These are phyloP conservation scores for Oryzias melastigma DNA, from an alignment of 2,113 vertebrate species.

Conservation along the genomic window DNA sequence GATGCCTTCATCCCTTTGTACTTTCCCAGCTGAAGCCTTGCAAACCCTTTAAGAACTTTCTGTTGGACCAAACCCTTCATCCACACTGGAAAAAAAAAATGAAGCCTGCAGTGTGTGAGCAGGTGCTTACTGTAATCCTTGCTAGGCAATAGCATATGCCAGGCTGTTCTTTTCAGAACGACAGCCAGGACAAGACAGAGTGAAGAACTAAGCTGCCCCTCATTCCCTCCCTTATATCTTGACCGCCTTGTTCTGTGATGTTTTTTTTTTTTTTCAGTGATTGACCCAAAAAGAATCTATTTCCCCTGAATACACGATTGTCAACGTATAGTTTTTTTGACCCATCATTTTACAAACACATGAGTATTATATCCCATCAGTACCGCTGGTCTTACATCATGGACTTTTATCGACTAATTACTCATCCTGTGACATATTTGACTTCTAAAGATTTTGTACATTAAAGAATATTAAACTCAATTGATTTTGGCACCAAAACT, in stretches of 20 bases:
- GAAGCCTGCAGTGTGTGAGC: conserved; percentile 39
- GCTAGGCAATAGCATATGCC: conserved; percentile 63
- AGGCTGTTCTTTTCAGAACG: conserved; percentile 52
- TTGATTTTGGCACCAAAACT: too few relatives aligned
- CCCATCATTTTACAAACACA: too few relatives aligned
- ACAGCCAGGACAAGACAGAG: conserved; percentile 51
- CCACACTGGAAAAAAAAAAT: conserved; percentile 22
- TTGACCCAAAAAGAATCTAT: conserved; percentile 48
- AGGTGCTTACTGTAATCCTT: conserved; percentile 69
- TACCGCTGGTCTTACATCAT: too few relatives aligned
- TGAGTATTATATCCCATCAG: too few relatives aligned
- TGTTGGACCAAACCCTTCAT: conserved; percentile 19
- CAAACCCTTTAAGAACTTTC: conserved; percentile 8
- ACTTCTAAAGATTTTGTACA: too few relatives aligned
- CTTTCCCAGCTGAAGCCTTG: background rate
- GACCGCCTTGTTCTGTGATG: conserved; percentile 37
- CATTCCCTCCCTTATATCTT: conserved; percentile 11
- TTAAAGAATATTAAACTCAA: too few relatives aligned
- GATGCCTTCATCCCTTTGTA: background rate
- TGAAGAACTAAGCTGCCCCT: conserved; percentile 47
- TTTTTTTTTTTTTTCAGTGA: conserved; percentile 24
- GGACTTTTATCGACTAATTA: too few relatives aligned
- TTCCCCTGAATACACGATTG: background rate
- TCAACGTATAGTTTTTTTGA: background rate
- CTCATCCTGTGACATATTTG: too few relatives aligned